phyloP scores from a whole-genome alignment of 2,797 vertebrate species.

The Meda fulgida region DNA sequence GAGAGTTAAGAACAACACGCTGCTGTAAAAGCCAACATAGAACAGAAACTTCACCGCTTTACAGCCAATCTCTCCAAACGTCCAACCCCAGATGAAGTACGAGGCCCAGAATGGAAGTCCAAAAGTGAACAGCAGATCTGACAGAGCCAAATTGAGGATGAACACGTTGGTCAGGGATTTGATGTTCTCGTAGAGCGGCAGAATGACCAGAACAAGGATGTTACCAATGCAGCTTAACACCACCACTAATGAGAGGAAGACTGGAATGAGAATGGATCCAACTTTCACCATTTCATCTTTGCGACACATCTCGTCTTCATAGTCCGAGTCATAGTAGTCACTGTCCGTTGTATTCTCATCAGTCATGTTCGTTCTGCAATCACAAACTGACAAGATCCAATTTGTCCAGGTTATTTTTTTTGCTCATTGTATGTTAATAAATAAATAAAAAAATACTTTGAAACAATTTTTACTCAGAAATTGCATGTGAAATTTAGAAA shows the following conservation, averaged over 20 bases:
- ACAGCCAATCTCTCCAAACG: constrained; percentile 70
- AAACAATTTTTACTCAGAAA: neutral
- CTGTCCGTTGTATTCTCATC: rapidly evolving
- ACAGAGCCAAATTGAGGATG: constrained; percentile 89
- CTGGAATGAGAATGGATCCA: constrained; percentile 23
- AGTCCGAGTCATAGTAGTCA: rapidly evolving
- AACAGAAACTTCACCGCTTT: constrained; percentile 76
- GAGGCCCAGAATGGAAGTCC: constrained; percentile 86
- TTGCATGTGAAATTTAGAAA: neutral
- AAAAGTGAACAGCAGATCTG: constrained; percentile 86
- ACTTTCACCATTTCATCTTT: constrained; percentile 13
- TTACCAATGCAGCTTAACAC: constrained; percentile 87
- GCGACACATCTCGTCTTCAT: neutral
- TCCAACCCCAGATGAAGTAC: constrained; percentile 79
- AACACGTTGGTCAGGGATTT: constrained; percentile 87
- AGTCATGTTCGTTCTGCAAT: neutral
- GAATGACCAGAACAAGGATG: constrained; percentile 83
- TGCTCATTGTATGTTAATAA: neutral
- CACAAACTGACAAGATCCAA: neutral
- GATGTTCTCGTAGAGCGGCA: constrained; percentile 84
- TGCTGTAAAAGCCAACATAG: constrained; percentile 87
- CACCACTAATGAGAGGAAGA: constrained; percentile 81
- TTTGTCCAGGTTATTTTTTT: neutral
- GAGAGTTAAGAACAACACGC: constrained; percentile 85
- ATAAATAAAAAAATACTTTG: neutral